Evolutionary conservation across 2,888 invertebrate species (phyloP), one percentile per base, ranked within the genome.

Genomic region (Tetragonisca angustula): DNA sequence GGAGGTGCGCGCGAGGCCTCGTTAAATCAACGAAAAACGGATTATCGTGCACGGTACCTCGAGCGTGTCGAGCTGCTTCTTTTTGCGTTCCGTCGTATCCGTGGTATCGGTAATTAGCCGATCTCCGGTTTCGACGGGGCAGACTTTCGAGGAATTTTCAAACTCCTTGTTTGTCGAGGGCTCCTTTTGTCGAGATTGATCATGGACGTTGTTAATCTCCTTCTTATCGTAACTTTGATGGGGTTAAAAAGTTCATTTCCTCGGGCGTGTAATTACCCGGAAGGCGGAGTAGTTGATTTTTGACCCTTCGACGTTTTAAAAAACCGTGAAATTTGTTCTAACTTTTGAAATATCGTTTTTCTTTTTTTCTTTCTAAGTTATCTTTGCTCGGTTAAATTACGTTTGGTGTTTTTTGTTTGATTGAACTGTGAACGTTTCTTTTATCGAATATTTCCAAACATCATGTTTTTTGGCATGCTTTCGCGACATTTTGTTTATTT

Each of bases 1-100:
- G 4, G 32, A 32, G 32, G 4, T 32, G 54, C 24, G 56, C 49
- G 62, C 56, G 56, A 72, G 72, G 49, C 62, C 70, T 81, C 68
- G 78, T 81, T 81, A 72, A 65, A 52, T 76, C 80, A 49, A 68
- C 67, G 50, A 36, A 5, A 13, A 5, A 13, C 19, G 36, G 54
- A 52, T 74, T 67, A 24, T 36, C 65, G 65, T n/a, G 62, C 17
- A 50, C 50, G 19, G 27, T 21, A 4, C 4, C 43, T 9, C 9
- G 43, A 43, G 43, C 11, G 15, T n/a, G 54, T 76, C 52, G 54
- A 13, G 54, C 9, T 49, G 68, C 24, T 62, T 54, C 13, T n/a
- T 64, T 76, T 69, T 76, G 0, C 65, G 32, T 21, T 52, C 2
- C 32, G 62, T 32, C 43, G 17, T n/a, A n/a, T 56, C 49, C 19